Evolutionary conservation across 2,797 vertebrate species (phyloP).

Genomic region (Cynopterus sphinx): DNA sequence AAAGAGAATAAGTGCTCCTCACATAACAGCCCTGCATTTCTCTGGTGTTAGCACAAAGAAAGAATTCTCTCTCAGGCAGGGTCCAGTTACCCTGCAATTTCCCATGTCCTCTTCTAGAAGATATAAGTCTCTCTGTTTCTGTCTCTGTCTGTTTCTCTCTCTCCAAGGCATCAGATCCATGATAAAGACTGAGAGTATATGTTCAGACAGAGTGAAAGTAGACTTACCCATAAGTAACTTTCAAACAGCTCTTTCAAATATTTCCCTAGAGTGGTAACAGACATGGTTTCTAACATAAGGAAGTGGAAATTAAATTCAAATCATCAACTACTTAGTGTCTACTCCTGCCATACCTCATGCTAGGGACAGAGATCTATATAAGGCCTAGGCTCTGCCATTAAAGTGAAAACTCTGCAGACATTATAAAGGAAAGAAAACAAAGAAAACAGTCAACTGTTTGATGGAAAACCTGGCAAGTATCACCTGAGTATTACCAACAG

Average conservation of each 20-base stretch:
- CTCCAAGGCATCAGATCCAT: not conserved
- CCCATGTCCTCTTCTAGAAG: constrained; percentile 47
- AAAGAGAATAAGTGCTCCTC: constrained; percentile 12
- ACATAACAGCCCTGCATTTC: not conserved
- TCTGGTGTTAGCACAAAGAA: constrained; percentile 46
- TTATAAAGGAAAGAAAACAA: constrained; percentile 8
- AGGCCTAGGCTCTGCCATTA: not conserved
- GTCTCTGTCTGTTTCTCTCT: not conserved
- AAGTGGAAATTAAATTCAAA: not conserved
- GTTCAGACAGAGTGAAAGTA: not conserved
- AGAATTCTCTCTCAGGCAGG: constrained; percentile 44
- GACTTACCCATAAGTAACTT: constrained; percentile 6
- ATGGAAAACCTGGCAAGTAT: not conserved
- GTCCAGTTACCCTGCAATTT: constrained; percentile 31
- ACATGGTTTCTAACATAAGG: not conserved
- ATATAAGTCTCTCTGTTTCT: not conserved
- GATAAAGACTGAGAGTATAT: not conserved
- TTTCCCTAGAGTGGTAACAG: not conserved
- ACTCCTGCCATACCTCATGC: not conserved
- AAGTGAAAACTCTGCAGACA: constrained; percentile 3
- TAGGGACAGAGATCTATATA: not conserved
- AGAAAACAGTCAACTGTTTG: not conserved
- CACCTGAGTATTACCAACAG: not conserved
- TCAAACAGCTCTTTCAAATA: not conserved
- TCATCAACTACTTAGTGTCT: not conserved